phyloP scores from a whole-genome alignment of 1,140 invertebrate species.

The Probaryconus sp. region DNA sequence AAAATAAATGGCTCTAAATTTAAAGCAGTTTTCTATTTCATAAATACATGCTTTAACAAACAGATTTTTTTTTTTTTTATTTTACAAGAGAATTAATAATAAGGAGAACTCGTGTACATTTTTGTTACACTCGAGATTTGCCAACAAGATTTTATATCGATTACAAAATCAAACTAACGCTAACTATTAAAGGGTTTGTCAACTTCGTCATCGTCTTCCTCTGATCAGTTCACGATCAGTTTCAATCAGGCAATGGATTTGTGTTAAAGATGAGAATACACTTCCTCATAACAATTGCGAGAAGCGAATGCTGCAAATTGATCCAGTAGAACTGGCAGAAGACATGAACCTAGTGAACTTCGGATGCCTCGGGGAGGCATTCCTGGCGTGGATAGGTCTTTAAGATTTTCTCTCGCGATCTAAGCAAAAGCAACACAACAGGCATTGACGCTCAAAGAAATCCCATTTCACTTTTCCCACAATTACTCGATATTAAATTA shows the following conservation, averaged over 20 bases:
- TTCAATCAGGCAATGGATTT: slow-evolving; percentile 58
- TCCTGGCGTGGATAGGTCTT: slow-evolving; percentile 27
- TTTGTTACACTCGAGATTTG: no score
- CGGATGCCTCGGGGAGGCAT: slow-evolving; percentile 34
- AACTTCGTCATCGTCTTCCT: no score
- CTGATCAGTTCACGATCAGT: slow-evolving; percentile 24
- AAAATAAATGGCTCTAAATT: slow-evolving; percentile 1
- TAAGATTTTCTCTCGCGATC: slow-evolving; percentile 42
- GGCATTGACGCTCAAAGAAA: slow-evolving; percentile 12
- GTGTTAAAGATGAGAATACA: slow-evolving; percentile 50
- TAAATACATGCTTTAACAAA: no score
- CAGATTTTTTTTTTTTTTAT: no score
- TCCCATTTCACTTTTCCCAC: slow-evolving; percentile 42
- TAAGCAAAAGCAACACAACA: slow-evolving; percentile 16
- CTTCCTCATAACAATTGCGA: slow-evolving; percentile 33
- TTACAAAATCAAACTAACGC: no score
- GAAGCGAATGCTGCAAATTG: slow-evolving; percentile 34
- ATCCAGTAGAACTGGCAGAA: slow-evolving; percentile 58
- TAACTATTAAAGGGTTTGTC: no score
- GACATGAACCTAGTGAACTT: slow-evolving; percentile 24
- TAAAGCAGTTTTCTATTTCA: no score
- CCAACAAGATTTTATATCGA: no score
- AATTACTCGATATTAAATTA: slow-evolving; percentile 15
- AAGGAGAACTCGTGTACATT: no score
- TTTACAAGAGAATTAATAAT: no score